Base-by-base conservation (phyloP, 1,140 invertebrate genomes). In the Lethocerus indicus region DNA sequence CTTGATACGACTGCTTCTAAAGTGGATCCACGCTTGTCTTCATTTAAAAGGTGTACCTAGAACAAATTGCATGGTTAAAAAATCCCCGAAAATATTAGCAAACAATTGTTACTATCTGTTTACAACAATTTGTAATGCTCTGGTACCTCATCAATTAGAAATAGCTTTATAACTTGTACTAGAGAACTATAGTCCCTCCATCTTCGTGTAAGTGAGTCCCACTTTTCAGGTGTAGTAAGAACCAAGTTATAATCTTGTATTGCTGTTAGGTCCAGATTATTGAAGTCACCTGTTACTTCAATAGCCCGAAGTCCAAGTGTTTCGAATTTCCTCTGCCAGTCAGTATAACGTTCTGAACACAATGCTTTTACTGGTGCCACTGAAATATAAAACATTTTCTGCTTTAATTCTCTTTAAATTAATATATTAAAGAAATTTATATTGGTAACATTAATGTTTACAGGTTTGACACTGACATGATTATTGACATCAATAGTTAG, bases 201-300 rank as follows among this genome's bases (percentile, higher is more conserved):
- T 54, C 72, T 71, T 52, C 83, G 67, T 0, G 82, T 87, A 37
- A 87, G 59, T 49, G 77, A 77, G 61, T 88, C 84, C 82, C 82
- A 87, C 67, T 87, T 87, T 64, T 87, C 84, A 7, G 85, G 84
- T 3, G 85, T 89, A 13, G 84, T 85, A 52, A 86, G 71, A 55
- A 88, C 79, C 28, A 88, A 59, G 52, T 74, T 63, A 23, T 62
- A 62, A 36, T 66, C 40, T 23, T 67, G 55, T 2, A 72, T 51
- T 16, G 60, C 55, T 53, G 29, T 20, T 51, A 76, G 72, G 55
- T 83, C 75, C 26, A 76, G 67, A n/a, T 67, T 58, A 44, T 83
- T 74, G 35, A 71, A 74, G 61, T 87, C 84, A 2, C 84, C 83
- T 3, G 84, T 89, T 2, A 85, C 65, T 62, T 83, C 78, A 36